These are phyloP conservation scores for Cancer borealis DNA, from an alignment of 2,888 invertebrate species.

Conservation along the genomic window DNA sequence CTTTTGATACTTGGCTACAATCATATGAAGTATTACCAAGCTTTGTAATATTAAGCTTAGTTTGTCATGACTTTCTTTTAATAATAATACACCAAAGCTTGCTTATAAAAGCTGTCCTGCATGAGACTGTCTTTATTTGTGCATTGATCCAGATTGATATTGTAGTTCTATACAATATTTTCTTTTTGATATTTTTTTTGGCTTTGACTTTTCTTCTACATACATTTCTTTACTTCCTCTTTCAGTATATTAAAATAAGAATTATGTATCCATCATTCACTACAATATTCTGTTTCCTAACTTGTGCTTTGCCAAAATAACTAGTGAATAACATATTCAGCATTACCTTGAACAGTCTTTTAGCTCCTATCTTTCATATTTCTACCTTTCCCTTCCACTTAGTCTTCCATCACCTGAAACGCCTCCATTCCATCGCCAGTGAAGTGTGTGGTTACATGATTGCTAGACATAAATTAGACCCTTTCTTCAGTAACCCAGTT, in stretches of 20 bases:
- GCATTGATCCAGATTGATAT: background rate
- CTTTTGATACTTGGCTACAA: background rate
- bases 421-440: background rate
- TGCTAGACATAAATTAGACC: background rate
- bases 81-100: background rate
- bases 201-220: background rate
- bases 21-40: background rate
- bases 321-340: background rate
- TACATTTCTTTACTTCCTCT: background rate
- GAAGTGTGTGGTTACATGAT: conserved; percentile 5
- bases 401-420: background rate
- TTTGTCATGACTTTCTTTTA: background rate
- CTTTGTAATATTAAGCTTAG: background rate
- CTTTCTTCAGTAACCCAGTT: conserved; percentile 16
- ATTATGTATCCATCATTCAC: background rate
- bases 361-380: background rate
- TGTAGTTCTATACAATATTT: background rate
- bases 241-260: background rate
- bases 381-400: background rate
- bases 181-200: background rate
- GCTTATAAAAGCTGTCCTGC: background rate
- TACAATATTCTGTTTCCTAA: background rate
- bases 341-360: background rate
- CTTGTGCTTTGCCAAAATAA: background rate
- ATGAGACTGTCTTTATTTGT: background rate